phyloP scores from a whole-genome alignment of 2,113 vertebrate genomes.

The Piaya cayana region DNA sequence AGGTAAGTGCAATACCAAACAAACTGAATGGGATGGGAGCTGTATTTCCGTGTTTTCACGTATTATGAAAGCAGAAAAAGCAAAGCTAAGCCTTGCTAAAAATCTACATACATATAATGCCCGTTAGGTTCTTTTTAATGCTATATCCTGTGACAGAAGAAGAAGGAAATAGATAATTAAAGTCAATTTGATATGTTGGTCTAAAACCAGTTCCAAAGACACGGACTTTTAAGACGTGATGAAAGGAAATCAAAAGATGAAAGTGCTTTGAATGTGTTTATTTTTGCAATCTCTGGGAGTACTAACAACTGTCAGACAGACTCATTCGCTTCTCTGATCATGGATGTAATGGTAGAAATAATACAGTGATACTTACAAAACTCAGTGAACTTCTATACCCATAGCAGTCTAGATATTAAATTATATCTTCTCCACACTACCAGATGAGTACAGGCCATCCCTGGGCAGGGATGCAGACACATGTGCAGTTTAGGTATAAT shows the following conservation, averaged over 20 bases:
- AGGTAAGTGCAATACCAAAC: neutral
- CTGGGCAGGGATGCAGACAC: neutral
- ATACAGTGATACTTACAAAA: neutral
- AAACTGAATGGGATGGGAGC: neutral
- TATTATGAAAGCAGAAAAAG: neutral
- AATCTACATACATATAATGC: neutral
- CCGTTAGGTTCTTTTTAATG: neutral
- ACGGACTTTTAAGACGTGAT: neutral
- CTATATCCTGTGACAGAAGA: neutral
- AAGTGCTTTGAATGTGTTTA: neutral
- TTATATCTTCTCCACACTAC: neutral
- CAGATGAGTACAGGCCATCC: neutral
- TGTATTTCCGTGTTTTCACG: neutral
- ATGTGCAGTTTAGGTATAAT: neutral
- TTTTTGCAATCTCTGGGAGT: conserved; percentile 11
- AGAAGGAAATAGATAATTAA: neutral
- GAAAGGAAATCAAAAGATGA: neutral
- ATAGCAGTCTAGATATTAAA: neutral
- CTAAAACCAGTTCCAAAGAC: neutral
- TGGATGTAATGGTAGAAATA: neutral
- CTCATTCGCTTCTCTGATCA: neutral
- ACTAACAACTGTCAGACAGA: neutral
- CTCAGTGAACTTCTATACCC: neutral
- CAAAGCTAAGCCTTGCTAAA: neutral
- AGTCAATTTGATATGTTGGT: neutral